Evolutionary conservation across 2,888 invertebrate species (phyloP), one percentile per base, ranked within the genome.

Genomic region (Acronicta leporina): DNA sequence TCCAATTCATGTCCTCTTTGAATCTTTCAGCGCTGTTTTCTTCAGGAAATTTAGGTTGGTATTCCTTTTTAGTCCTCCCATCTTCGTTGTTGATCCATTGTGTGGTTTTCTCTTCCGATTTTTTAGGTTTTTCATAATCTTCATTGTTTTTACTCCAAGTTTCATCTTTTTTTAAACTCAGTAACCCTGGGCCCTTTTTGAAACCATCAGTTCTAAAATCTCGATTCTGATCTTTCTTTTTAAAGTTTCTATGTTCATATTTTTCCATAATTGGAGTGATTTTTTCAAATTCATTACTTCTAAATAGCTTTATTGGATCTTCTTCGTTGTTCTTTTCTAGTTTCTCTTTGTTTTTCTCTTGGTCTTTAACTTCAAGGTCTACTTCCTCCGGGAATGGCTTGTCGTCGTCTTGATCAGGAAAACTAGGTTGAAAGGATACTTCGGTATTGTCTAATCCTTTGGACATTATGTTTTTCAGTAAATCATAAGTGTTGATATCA

Each of bases 391-490:
- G 14, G 5, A 27, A 13, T 10, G 7, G 5, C 13, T 14, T 41
- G 0, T 58, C 47, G 0, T 50, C 35, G 30, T 30, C 20, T 1
- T 48, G 41, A 13, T 55, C n/a, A 20, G 51, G 16, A 3, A 67
- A 52, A 11, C 38, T 51, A 13, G 66, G 49, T 11, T 5, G 8
- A 5, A 53, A 58, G 1, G 16, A 8, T 2, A 13, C 11, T 25
- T 45, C 45, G 2, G 9, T 8, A 6, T 38, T 35, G 5, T 9
- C 40, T 11, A 48, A 1, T 3, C 9, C 15, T 15, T 38, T 11
- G 11, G 38, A 15, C 27, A 54, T 13, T 4, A 15, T 7, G 10
- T 46, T 11, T 10, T 40, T 38, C 1, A 38, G 2, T 9, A 45
- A 13, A 27, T 47, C 43, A 4, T 27, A 38, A 3, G 41, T 14